Base-by-base conservation (phyloP, 2,797 vertebrate species). In the Sebastes trivittatus region DNA sequence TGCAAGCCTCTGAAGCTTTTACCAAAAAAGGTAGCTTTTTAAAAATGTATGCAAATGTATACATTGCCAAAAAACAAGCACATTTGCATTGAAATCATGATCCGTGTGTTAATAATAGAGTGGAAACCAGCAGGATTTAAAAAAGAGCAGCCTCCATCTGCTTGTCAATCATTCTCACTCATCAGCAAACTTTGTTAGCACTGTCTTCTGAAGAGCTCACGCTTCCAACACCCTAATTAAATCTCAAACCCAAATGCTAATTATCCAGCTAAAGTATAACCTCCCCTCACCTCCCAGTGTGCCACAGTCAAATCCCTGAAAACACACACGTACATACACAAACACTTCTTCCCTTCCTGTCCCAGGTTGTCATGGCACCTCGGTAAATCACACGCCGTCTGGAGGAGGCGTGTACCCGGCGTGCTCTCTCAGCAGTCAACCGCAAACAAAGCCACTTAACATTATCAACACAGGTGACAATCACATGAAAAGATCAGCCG, bases 161-260 rank as follows among this genome's bases (percentile, higher is more conserved):
- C 60, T n/a, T 78, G 16, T 84, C 85, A 85, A 49, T 89, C 84
- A 82, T 52, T 69, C 62, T 27, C 55, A 67, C 70, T 80, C 69
- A 65, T 78, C 82, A 55, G 83, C 62, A 83, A 82, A 80, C 84
- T 74, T 75, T 59, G 69, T 77, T 59, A 67, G 66, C 75, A 38
- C n/a, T 36, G 70, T 84, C 80, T 87, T 72, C 79, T 69, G 67
- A 84, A 72, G 72, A 78, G 78, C 81, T 82, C 70, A 36, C 38
- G 70, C 83, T 80, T 85, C 74, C 72, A 79, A 77, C 65, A 36
- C 60, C 63, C 73, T 80, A 87, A 91, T 90, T 93, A 89, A 89
- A 89, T 87, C 75, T 80, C 75, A 82, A 77, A 80, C 75, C 65
- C 23, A 77, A 85, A 86, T 59, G 81, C 82, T 87, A 89, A 91